phyloP scores from a whole-genome alignment of 2,797 vertebrate genomes.

The Rhyacichthys aspro region DNA sequence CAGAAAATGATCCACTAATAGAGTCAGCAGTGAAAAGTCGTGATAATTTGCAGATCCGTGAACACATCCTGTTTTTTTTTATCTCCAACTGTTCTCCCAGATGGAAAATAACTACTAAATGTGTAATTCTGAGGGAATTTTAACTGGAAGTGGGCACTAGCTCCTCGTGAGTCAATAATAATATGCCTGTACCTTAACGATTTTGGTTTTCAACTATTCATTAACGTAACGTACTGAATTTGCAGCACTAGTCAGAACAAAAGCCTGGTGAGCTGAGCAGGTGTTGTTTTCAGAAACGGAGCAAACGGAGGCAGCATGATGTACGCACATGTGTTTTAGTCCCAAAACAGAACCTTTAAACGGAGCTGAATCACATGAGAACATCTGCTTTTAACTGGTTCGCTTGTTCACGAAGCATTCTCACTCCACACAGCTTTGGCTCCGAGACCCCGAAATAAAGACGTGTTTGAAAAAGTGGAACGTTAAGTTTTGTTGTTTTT shows the following conservation, averaged over 20 bases:
- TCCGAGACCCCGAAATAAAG: background rate
- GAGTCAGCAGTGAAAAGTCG: too few species aligned
- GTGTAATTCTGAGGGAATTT: too few species aligned
- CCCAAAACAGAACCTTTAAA: slow-evolving; percentile 32
- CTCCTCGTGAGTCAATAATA: too few species aligned
- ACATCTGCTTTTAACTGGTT: slow-evolving; percentile 26
- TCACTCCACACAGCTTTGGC: background rate
- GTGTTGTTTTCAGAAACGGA: slow-evolving; percentile 7
- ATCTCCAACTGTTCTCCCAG: too few species aligned
- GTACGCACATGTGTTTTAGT: slow-evolving; percentile 13
- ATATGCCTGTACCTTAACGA: too few species aligned
- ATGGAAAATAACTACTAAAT: too few species aligned
- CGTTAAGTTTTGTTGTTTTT: background rate
- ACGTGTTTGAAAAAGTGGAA: slow-evolving; percentile 10
- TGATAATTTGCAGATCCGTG: too few species aligned
- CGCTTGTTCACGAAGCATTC: slow-evolving; percentile 14
- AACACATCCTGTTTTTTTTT: too few species aligned
- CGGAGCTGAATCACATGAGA: slow-evolving; percentile 5
- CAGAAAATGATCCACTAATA: too few species aligned
- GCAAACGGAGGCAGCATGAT: slow-evolving; percentile 10
- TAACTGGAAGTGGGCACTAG: too few species aligned
- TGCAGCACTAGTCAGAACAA: background rate
- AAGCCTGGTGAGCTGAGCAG: slow-evolving; percentile 15
- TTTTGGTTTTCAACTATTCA: too few species aligned
- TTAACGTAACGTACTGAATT: too few species aligned